Evolutionary conservation across 1,140 invertebrate species (phyloP).

Genomic region (Neuroterus valhalla): DNA sequence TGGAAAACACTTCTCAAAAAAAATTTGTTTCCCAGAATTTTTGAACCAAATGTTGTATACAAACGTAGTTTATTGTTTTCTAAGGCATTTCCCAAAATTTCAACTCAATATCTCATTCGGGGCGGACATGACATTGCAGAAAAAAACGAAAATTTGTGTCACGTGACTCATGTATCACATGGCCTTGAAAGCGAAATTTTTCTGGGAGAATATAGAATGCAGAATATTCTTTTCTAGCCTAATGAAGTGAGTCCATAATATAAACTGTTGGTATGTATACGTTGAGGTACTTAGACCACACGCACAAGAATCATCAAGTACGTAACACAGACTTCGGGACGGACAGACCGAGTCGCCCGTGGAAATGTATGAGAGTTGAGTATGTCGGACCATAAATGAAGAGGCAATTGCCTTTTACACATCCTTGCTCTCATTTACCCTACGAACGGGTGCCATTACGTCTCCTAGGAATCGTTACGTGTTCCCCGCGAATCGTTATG

Average conservation of each 20-base stretch:
- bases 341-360: slow-evolving; percentile 13
- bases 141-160: too few species aligned
- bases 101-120: too few species aligned
- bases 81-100: too few species aligned
- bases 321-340: slow-evolving; percentile 3
- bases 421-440: slow-evolving; percentile 68
- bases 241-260: background rate
- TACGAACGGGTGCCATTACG: slow-evolving; percentile 60
- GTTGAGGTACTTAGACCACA: slow-evolving; percentile 5
- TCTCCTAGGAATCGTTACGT: slow-evolving; percentile 62
- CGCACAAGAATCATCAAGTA: slow-evolving; percentile 21
- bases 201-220: background rate
- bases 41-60: too few species aligned
- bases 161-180: background rate
- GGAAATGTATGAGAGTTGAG: slow-evolving; percentile 47
- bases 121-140: too few species aligned
- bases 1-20: too few species aligned
- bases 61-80: too few species aligned
- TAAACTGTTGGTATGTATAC: background rate
- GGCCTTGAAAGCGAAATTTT: background rate
- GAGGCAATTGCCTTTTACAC: slow-evolving; percentile 71
- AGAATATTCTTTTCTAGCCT: background rate
- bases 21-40: too few species aligned
- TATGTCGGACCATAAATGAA: slow-evolving; percentile 68
- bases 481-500: slow-evolving; percentile 31